Evolutionary conservation across 1,140 invertebrate species (phyloP), one percentile per base, ranked within the genome.

Genomic region (Ceratitis capitata): DNA sequence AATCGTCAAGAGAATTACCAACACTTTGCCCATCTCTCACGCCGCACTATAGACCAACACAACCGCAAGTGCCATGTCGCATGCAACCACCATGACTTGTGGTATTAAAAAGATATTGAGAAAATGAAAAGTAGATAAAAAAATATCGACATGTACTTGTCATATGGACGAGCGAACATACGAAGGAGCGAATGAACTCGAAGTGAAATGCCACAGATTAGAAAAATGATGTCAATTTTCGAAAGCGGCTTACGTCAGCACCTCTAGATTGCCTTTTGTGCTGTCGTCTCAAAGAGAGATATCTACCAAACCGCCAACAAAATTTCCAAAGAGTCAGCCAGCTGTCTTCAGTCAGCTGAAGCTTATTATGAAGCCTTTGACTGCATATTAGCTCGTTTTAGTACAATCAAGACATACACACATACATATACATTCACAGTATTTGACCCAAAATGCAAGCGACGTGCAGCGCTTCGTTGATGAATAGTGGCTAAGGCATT

Each of bases 171-270:
- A n/a, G 7, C 26, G 58, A 6, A 64, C 29, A n/a, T 9, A n/a
- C n/a, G n/a, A n/a, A n/a, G n/a, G n/a, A n/a, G n/a, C n/a, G 51
- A 16, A 61, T 39, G 69, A 78, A 35, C 35, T 19, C 69, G 69
- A 78, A 78, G 69, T 19, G 39, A 78, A 78, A 78, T 47, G 69
- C 69, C 69, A 78, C 69, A 78, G 69, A 78, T 78, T 78, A 78
- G 39, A 78, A 78, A 78, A 78, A 45, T 78, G 69, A 78, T 78
- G 69, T 78, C 69, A 78, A 78, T 78, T 78, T 78, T 78, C 26
- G 69, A 78, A 78, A 78, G 69, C 69, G 69, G 69, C 69, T 78
- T 78, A 78, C 69, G 69, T 78, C 69, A 78, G 69, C 69, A 78
- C 69, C 69, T 78, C 45, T 47, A 78, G 69, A 78, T 78, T 78